Evolutionary conservation across 2,888 invertebrate genomes (phyloP), one percentile per base, ranked within the genome.

Genomic region (Cryptophagus acutangulus): DNA sequence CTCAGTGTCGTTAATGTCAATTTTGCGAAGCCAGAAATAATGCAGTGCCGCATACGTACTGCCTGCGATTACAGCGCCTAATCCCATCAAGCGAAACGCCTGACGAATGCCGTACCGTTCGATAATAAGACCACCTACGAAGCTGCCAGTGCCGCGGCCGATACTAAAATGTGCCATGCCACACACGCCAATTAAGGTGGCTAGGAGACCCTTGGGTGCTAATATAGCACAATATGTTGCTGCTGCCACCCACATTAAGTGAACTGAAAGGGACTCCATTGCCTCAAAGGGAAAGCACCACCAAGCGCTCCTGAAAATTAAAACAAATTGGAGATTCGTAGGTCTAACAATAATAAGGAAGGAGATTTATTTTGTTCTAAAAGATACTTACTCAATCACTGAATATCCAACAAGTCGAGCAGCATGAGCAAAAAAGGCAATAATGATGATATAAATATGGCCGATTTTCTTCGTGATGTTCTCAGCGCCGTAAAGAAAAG

Each of bases 121-220:
- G 47, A 88, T 87, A 8, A 88, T 72, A 10, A 84, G 74, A 29
- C 88, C 88, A 13, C 88, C 88, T 4, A 82, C 76, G 49, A 88
- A 87, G 57, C 86, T 86, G 13, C 88, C 88, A 59, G 84, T 86
- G 18, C 88, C 88, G 52, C 86, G 75, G 3, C 88, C 86, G 61
- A 92, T 77, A 71, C 89, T 90, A 64, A 89, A 91, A 70, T 91
- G 89, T 2, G 90, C 82, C 79, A 90, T 89, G 51, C 88, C 89
- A 31, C 91, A 74, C 0, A 91, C 82, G 12, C 91, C 91, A 59
- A 90, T 89, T 38, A 91, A 73, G 1, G 91, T 91, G 3, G 90
- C 90, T 40, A 90, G 71, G 50, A 90, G 72, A 58, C 82, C 87
- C 63, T 84, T 84, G 0, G 92, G 91, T 1, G 90, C 87, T 54